Evolutionary conservation across 35 echinoderm and acorn worm species (phyloP).

Genomic region (Patiria miniata): DNA sequence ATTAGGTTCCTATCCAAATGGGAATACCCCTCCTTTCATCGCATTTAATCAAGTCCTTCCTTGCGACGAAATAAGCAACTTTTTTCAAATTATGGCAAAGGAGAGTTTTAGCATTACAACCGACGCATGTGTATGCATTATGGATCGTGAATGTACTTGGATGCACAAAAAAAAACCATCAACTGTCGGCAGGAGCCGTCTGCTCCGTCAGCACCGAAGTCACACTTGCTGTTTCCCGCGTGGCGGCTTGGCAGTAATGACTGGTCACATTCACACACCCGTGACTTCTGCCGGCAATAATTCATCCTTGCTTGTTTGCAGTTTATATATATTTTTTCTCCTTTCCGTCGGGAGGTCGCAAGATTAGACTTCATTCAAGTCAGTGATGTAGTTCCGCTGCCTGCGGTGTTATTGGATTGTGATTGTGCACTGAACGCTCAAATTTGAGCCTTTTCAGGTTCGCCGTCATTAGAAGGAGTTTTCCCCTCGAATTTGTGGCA

Average conservation of each 20-base stretch:
- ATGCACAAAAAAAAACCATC: no score
- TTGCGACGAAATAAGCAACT: no score
- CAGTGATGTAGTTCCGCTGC: neutral
- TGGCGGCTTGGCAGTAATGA: neutral
- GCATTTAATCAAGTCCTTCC: no score
- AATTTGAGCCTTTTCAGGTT: neutral
- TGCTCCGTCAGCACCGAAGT: neutral
- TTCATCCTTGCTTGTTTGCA: neutral
- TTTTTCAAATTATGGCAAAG: no score
- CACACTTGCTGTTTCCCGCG: constrained; percentile 23
- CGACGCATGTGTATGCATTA: no score
- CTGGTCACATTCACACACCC: neutral
- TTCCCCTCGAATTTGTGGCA: no score
- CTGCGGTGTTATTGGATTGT: neutral
- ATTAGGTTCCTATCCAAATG: no score
- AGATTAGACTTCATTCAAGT: neutral
- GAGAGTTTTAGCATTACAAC: no score
- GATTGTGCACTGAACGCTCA: neutral
- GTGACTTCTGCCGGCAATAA: neutral
- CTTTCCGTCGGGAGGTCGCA: neutral
- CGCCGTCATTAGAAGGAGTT: neutral
- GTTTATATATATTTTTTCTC: no score
- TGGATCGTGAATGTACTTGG: no score
- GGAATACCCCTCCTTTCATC: no score
- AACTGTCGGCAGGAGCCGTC: no score